Conservation (phyloP, 2,797 vertebrate genomes). For the Protosalanx chinensis region DNA sequence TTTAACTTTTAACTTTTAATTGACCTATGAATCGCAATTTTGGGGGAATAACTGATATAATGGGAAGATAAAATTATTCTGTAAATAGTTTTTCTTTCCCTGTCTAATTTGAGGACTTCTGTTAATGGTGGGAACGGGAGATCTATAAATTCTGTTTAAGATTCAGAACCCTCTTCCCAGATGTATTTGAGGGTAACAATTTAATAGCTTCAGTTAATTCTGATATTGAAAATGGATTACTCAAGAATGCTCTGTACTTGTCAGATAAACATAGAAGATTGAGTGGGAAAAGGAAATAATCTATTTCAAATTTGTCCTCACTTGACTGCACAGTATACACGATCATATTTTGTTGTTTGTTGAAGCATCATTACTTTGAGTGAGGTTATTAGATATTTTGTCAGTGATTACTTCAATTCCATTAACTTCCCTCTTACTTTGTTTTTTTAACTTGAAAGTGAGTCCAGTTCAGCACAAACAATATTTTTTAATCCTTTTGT, state of each 20-base stretch:
- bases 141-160: too few species aligned
- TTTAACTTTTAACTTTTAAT: too few species aligned
- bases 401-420: neutral
- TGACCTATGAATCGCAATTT: neutral
- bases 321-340: neutral
- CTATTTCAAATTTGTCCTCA: neutral
- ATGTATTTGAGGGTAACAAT: neutral
- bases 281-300: neutral
- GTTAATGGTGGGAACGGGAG: too few species aligned
- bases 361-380: neutral
- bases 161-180: neutral
- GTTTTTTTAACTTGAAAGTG: neutral
- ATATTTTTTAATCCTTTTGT: neutral
- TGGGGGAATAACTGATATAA: neutral
- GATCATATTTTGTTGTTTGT: neutral
- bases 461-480: neutral
- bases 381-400: neutral
- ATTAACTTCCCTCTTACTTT: neutral
- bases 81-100: neutral
- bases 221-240: neutral
- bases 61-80: neutral
- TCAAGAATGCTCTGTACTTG: neutral
- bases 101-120: too few species aligned
- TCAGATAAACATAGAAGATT: neutral
- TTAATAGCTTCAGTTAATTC: neutral